Evolutionary conservation across 2,797 vertebrate genomes (phyloP).

Genomic region (Sciurus carolinensis): DNA sequence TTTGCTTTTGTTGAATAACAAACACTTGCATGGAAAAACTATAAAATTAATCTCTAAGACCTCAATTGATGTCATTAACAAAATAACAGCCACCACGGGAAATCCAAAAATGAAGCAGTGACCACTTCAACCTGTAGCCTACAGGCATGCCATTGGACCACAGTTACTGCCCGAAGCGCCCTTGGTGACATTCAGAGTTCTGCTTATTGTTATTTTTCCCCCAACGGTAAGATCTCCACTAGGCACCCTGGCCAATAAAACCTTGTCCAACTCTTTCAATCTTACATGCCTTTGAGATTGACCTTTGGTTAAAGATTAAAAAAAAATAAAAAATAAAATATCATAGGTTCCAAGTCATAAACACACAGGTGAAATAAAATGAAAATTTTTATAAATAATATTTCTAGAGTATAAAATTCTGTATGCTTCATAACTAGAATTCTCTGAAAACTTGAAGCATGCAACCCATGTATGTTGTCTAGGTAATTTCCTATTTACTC

Average conservation of each 20-base stretch:
- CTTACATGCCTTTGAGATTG: slow-evolving; percentile 12
- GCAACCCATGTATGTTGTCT: not conserved
- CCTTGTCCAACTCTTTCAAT: not conserved
- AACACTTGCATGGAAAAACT: not conserved
- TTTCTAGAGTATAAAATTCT: slow-evolving; percentile 20
- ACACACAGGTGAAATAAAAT: not conserved
- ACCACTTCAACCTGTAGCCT: not conserved
- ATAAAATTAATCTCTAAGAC: not conserved
- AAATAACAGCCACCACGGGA: not conserved
- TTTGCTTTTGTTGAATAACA: slow-evolving; percentile 19
- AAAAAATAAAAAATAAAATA: not conserved
- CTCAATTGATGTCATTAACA: not conserved
- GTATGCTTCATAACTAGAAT: not conserved
- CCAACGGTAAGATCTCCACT: not conserved
- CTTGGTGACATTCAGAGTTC: not conserved
- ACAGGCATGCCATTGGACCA: too few species aligned
- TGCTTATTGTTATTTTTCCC: not conserved
- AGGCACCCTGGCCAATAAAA: not conserved
- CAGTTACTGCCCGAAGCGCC: not conserved
- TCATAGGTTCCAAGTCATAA: not conserved
- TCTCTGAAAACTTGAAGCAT: not conserved
- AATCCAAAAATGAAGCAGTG: not conserved
- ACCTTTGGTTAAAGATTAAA: not conserved
- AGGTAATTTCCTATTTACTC: slow-evolving; percentile 4
- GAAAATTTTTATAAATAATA: not conserved